Conservation (phyloP, 1,140 invertebrate species). For the Danaus melanippus region DNA sequence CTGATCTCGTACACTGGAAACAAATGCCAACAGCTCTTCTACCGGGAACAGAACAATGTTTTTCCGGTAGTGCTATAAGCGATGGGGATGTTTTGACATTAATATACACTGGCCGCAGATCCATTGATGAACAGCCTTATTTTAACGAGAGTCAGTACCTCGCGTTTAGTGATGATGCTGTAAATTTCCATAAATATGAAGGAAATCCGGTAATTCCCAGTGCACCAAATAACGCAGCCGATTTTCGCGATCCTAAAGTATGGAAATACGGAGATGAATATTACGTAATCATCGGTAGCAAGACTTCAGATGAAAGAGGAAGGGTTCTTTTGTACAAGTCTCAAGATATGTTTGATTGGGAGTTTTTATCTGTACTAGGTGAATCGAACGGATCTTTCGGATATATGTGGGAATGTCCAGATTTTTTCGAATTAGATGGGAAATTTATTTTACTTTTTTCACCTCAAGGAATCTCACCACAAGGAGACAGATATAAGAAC, state of each 20-base stretch:
- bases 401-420: constrained; percentile 66
- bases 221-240: constrained; percentile 45
- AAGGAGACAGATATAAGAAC: constrained; percentile 64
- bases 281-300: constrained; percentile 60
- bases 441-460: constrained; percentile 59
- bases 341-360: constrained; percentile 51
- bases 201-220: constrained; percentile 49
- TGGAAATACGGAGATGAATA: constrained; percentile 58
- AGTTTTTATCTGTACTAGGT: constrained; percentile 49
- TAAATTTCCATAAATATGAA: constrained; percentile 54
- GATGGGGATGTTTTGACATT: constrained; percentile 41
- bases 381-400: constrained; percentile 51
- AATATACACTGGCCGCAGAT: constrained; percentile 55
- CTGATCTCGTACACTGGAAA: constrained; percentile 58
- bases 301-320: constrained; percentile 44
- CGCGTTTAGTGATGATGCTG: constrained; percentile 51
- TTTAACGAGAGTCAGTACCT: constrained; percentile 57
- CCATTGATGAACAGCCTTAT: constrained; percentile 32
- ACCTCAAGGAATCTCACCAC: constrained; percentile 50
- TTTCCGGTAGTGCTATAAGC: constrained; percentile 57
- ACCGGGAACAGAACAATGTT: constrained; percentile 57
- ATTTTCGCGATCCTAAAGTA: constrained; percentile 65
- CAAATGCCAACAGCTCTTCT: constrained; percentile 55
- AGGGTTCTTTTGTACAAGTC: constrained; percentile 59
- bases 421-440: constrained; percentile 59